A percentile compares a stretch with the other conserved stretches of the same genome.
These are phyloP conservation scores for Tenodera sinensis DNA, from an alignment of 2,888 invertebrate genomes.

Conservation along the genomic window DNA sequence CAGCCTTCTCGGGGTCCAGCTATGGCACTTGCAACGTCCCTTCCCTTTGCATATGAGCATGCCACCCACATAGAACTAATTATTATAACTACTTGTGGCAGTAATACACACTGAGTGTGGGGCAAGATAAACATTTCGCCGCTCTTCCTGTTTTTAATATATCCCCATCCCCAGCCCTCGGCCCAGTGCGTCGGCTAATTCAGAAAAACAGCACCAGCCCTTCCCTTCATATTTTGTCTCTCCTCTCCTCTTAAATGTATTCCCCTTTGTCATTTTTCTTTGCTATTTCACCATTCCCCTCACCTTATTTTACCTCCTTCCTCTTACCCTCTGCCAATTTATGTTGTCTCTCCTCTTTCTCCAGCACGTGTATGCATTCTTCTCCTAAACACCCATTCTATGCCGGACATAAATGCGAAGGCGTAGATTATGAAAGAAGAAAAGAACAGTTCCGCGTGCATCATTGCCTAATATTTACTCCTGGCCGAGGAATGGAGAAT, in stretches of 20 bases:
- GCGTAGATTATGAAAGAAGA: background rate
- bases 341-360: background rate
- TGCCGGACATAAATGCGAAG: background rate
- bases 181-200: background rate
- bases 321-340: background rate
- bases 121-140: background rate
- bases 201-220: background rate
- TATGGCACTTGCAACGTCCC: background rate
- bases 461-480: background rate
- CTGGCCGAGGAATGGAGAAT: background rate
- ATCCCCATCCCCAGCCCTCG: background rate
- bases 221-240: background rate
- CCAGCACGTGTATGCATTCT: background rate
- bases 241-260: background rate
- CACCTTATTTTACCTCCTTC: background rate
- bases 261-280: constrained; percentile 5
- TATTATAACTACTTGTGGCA: background rate
- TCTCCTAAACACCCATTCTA: background rate
- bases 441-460: background rate
- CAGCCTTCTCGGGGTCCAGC: background rate
- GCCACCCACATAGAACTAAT: background rate
- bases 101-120: background rate
- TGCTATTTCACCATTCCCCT: background rate
- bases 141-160: background rate
- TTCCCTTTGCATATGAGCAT: background rate